Evolutionary conservation across 2,113 vertebrate species (phyloP).

Genomic region (Bufo bufo): DNA sequence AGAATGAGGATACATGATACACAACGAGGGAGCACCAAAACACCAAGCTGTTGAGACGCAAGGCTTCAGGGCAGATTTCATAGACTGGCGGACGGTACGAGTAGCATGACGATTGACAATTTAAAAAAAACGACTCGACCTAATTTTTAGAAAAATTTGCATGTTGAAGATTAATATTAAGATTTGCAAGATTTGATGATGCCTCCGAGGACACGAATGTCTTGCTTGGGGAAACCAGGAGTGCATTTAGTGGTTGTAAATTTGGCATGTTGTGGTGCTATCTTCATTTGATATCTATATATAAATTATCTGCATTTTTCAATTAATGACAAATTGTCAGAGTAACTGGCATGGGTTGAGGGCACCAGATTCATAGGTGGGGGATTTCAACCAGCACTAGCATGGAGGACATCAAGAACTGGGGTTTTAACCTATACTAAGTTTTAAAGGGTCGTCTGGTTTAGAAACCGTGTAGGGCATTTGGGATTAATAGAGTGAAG

Average conservation of each 20-base stretch:
- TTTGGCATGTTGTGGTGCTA: constrained; percentile 43
- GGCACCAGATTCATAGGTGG: background rate
- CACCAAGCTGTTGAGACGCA: background rate
- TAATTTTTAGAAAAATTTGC: constrained; percentile 27
- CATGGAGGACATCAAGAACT: background rate
- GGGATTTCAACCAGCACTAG: background rate
- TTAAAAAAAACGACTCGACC: background rate
- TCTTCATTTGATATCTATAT: background rate
- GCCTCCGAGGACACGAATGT: constrained; percentile 18
- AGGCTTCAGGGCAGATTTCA: constrained; percentile 38
- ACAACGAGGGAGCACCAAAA: background rate
- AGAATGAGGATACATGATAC: background rate
- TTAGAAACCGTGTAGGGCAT: background rate
- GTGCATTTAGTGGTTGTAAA: constrained; percentile 25
- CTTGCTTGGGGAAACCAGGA: constrained; percentile 6
- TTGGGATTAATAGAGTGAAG: too few species aligned
- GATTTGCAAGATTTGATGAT: constrained; percentile 30
- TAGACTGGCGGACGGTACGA: background rate
- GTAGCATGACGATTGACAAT: background rate
- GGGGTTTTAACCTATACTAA: background rate
- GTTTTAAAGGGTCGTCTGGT: background rate
- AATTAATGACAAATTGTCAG: background rate
- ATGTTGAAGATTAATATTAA: constrained; percentile 36
- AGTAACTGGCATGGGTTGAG: background rate
- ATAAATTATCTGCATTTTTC: background rate